Evolutionary conservation across 2,888 invertebrate genomes (phyloP).

Genomic region (Trachelus iudaicus): DNA sequence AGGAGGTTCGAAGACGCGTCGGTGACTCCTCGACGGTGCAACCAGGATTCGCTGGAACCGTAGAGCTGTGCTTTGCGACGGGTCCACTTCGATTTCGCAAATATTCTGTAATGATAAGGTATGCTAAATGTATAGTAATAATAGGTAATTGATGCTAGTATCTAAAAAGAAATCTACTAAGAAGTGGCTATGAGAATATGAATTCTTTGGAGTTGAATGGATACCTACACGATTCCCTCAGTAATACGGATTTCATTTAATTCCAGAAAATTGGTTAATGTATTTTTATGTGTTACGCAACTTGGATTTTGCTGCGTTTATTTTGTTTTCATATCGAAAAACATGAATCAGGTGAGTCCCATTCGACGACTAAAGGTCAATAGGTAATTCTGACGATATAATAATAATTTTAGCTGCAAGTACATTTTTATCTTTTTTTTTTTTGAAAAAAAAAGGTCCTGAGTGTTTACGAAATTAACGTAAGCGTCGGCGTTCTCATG

Average conservation of each 20-base stretch:
- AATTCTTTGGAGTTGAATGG: background rate
- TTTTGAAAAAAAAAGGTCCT: constrained; percentile 70
- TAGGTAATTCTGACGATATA: background rate
- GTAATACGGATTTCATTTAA: constrained; percentile 6
- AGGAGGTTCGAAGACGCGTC: constrained; percentile 72
- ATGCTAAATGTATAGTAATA: constrained; percentile 27
- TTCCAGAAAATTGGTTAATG: constrained; percentile 75
- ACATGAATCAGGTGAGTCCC: constrained; percentile 77
- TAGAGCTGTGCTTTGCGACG: constrained; percentile 81
- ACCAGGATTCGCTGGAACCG: constrained; percentile 85
- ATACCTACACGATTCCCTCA: background rate
- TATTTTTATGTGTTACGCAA: constrained; percentile 94
- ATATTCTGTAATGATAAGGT: constrained; percentile 74
- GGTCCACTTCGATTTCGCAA: constrained; percentile 76
- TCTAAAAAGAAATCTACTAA: background rate
- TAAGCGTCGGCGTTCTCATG: constrained; percentile 80
- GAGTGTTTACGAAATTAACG: constrained; percentile 71
- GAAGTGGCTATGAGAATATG: background rate
- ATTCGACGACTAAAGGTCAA: background rate
- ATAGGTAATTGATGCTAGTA: background rate
- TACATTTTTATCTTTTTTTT: background rate
- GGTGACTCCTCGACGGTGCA: constrained; percentile 68
- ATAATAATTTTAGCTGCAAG: background rate
- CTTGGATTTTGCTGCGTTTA: constrained; percentile 98
- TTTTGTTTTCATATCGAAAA: constrained; percentile 92